Evolutionary conservation across 2,888 invertebrate species (phyloP).

Genomic region (Erebia palarica): DNA sequence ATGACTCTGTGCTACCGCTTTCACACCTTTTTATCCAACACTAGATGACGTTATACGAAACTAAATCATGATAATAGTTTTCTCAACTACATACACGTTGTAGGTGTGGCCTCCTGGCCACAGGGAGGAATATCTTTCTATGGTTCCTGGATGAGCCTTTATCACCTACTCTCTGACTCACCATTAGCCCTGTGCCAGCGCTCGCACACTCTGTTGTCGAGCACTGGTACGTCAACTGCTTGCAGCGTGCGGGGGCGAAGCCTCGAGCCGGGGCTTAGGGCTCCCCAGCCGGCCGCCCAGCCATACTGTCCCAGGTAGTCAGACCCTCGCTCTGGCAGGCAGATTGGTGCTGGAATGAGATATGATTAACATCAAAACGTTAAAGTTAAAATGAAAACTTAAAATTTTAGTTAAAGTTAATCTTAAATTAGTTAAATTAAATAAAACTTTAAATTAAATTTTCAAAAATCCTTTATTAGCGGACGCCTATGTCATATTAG

Average conservation of each 20-base stretch:
- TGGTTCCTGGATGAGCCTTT: no score
- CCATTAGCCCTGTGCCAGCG: constrained; percentile 85
- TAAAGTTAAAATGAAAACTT: no score
- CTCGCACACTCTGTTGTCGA: constrained; percentile 90
- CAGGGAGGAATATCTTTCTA: no score
- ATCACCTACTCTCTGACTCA: no score
- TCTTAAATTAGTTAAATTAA: no score
- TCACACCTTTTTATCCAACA: constrained; percentile 91
- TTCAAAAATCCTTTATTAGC: no score
- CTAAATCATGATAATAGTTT: no score
- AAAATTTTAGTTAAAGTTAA: no score
- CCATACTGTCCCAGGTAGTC: constrained; percentile 93
- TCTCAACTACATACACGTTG: no score
- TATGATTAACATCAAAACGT: not conserved
- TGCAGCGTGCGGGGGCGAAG: constrained; percentile 94
- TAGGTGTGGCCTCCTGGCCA: no score
- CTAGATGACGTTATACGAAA: constrained; percentile 74
- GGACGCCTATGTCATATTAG: no score
- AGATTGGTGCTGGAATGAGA: constrained; percentile 88
- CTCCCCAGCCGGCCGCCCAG: constrained; percentile 97
- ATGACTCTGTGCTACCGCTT: constrained; percentile 85
- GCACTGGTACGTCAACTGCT: constrained; percentile 95
- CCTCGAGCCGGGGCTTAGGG: constrained; percentile 91
- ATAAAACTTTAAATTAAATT: no score
- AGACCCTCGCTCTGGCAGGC: constrained; percentile 93